These are phyloP conservation scores for Poicephalus gulielmi DNA, from an alignment of 2,113 vertebrate genomes.

Conservation along the genomic window DNA sequence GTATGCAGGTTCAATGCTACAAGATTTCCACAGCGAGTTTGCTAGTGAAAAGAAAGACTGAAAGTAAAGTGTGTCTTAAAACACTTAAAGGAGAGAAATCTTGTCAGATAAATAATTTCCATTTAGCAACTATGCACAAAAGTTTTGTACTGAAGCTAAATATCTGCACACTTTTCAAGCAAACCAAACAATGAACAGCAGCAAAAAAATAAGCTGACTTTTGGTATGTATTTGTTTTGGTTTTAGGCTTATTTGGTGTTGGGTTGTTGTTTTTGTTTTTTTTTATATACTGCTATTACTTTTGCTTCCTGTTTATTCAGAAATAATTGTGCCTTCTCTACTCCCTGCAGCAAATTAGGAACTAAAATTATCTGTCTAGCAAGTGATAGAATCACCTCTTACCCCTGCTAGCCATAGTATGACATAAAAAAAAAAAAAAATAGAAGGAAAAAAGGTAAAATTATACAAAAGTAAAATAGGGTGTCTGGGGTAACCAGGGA, in stretches of 20 bases:
- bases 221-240: background rate
- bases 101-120: background rate
- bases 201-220: fast-evolving
- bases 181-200: background rate
- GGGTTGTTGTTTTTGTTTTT: background rate
- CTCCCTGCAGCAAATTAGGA: background rate
- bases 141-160: background rate
- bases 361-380: background rate
- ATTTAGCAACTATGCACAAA: background rate
- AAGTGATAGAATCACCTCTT: background rate
- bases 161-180: background rate
- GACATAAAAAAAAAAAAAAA: background rate
- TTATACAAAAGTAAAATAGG: background rate
- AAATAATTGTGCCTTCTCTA: background rate
- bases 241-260: background rate
- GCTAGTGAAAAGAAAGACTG: background rate
- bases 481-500: fast-evolving
- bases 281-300: background rate
- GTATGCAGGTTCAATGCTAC: background rate
- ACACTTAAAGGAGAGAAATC: background rate
- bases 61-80: background rate
- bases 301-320: background rate
- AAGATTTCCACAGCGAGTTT: background rate
- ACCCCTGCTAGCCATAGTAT: background rate
- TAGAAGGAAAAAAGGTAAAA: background rate